phyloP scores from a whole-genome alignment of 2,797 vertebrate species.

The Choloepus didactylus region DNA sequence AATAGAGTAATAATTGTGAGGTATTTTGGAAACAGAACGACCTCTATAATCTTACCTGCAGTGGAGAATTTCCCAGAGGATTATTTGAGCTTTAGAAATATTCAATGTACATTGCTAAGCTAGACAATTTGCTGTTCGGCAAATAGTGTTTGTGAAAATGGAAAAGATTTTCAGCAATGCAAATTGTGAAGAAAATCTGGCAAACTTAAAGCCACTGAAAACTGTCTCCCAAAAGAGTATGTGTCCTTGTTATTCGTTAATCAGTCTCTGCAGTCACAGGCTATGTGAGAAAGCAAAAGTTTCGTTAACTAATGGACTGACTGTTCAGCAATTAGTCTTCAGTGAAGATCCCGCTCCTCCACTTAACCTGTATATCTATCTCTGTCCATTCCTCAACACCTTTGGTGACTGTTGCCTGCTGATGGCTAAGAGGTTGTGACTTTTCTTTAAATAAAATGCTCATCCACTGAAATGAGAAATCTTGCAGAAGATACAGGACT shows the following conservation, averaged over 20 bases:
- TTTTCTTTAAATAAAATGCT: constrained; percentile 52
- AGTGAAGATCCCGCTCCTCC: background rate
- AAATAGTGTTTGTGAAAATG: background rate
- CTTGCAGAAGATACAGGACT: background rate
- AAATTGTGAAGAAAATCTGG: constrained; percentile 15
- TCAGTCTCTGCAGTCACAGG: background rate
- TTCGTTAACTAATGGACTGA: background rate
- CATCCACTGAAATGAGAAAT: background rate
- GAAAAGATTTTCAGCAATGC: constrained; percentile 1
- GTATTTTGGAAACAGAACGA: background rate
- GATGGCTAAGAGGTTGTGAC: background rate
- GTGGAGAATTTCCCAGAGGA: background rate
- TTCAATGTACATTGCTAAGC: background rate
- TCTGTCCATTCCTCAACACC: background rate
- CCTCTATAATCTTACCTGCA: background rate
- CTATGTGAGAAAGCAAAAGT: background rate
- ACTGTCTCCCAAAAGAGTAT: background rate
- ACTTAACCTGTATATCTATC: background rate
- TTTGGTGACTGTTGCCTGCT: background rate
- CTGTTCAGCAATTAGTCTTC: background rate
- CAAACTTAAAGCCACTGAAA: background rate
- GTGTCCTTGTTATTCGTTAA: background rate
- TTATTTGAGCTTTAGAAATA: background rate
- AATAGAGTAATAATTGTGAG: background rate
- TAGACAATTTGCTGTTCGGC: background rate